Evolutionary conservation across 2,113 vertebrate genomes (phyloP).

Genomic region (Prionailurus viverrinus): DNA sequence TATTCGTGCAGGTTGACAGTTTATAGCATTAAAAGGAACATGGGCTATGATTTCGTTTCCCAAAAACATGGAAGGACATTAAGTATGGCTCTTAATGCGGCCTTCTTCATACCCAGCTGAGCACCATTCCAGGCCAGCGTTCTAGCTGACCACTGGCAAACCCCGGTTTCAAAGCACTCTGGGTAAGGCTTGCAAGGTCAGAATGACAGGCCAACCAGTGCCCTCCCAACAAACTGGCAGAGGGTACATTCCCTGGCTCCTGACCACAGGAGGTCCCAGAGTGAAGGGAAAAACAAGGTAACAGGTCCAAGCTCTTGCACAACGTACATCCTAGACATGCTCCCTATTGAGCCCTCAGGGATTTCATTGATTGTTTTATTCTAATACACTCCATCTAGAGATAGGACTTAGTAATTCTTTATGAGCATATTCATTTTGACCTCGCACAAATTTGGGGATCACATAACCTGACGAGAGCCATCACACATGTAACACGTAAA

Average conservation of each 20-base stretch:
- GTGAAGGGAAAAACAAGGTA: neutral
- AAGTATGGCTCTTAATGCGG: conserved; percentile 6
- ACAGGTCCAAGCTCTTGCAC: conserved; percentile 26
- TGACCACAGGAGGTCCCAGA: neutral
- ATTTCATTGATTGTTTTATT: conserved; percentile 64
- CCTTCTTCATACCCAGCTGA: neutral
- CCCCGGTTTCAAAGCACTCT: conserved; percentile 36
- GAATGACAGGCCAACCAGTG: conserved; percentile 12
- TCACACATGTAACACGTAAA: conserved; percentile 65
- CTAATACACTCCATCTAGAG: conserved; percentile 59
- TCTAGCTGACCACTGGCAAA: conserved; percentile 35
- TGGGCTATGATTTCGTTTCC: conserved; percentile 21
- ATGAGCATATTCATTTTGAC: conserved; percentile 46
- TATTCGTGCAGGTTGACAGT: neutral
- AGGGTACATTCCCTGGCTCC: neutral
- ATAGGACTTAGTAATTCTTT: conserved; percentile 60
- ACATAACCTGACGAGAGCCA: conserved; percentile 45
- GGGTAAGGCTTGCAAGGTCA: conserved; percentile 54
- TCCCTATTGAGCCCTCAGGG: conserved; percentile 19
- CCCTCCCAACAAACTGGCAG: neutral
- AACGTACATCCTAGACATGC: neutral
- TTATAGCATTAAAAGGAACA: neutral
- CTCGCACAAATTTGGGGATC: conserved; percentile 59
- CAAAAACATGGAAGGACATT: conserved; percentile 6
- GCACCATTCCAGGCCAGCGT: neutral